phyloP scores from a whole-genome alignment of 2,888 invertebrate species.

The Neocrepidodera transversa region DNA sequence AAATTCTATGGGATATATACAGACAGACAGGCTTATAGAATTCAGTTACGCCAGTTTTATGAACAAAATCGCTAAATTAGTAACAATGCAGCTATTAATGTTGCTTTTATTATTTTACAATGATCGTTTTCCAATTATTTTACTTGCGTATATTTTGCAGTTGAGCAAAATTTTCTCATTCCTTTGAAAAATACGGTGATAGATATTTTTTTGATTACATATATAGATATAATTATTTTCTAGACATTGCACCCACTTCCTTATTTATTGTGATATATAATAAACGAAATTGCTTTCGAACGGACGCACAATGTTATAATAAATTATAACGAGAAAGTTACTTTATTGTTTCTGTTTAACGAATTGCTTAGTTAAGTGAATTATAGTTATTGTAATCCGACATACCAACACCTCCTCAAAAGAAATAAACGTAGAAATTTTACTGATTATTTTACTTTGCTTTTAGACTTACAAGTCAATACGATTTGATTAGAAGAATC shows the following conservation, averaged over 20 bases:
- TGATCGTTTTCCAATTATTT: too few relatives aligned
- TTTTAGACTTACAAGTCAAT: too few relatives aligned
- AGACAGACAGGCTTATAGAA: too few relatives aligned
- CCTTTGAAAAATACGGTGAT: too few relatives aligned
- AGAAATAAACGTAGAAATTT: constrained; percentile 19
- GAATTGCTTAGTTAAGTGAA: constrained; percentile 34
- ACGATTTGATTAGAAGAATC: too few relatives aligned
- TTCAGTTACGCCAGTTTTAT: too few relatives aligned
- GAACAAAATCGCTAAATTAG: too few relatives aligned
- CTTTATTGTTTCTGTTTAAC: constrained; percentile 36
- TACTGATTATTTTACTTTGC: constrained; percentile 20
- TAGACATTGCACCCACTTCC: constrained; percentile 10
- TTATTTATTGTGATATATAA: constrained; percentile 22
- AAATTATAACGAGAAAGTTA: constrained; percentile 35
- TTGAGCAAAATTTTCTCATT: too few relatives aligned
- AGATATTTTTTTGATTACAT: neutral
- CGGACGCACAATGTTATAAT: constrained; percentile 26
- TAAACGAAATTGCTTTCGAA: constrained; percentile 27
- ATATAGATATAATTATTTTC: constrained; percentile 1
- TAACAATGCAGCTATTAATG: too few relatives aligned
- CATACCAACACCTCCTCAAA: constrained; percentile 33
- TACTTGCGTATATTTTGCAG: too few relatives aligned
- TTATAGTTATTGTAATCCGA: constrained; percentile 36
- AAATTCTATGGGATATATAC: too few relatives aligned
- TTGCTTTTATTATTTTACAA: too few relatives aligned